These are phyloP conservation scores for Nicator chloris DNA, from an alignment of 2,113 vertebrate species.

Conservation along the genomic window DNA sequence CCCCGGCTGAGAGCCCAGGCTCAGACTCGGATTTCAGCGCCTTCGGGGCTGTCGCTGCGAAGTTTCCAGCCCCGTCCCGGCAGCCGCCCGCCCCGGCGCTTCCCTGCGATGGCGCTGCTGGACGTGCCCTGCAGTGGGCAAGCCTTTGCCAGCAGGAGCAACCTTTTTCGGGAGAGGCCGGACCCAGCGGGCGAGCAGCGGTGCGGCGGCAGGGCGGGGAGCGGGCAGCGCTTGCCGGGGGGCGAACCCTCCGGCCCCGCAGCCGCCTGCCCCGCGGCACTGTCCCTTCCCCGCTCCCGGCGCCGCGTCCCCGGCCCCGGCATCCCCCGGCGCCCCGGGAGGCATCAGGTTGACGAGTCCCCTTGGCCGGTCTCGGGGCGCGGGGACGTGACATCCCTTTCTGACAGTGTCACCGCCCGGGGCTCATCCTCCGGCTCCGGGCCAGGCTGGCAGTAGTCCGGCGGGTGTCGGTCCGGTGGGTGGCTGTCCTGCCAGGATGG, in stretches of 20 bases:
- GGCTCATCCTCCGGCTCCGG: background rate
- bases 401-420: background rate
- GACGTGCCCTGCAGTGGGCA: background rate
- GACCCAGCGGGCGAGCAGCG: background rate
- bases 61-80: background rate
- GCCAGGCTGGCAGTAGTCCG: background rate
- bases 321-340: background rate
- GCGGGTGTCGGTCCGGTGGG: background rate
- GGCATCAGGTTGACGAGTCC: background rate
- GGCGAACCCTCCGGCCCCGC: background rate
- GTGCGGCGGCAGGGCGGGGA: background rate
- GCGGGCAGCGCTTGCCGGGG: background rate
- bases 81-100: background rate
- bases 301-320: background rate
- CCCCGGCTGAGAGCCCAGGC: background rate
- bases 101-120: background rate
- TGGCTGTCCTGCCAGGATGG: constrained; percentile 72
- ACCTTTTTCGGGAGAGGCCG: background rate
- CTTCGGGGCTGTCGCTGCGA: background rate
- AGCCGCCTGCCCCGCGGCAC: background rate
- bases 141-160: background rate
- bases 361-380: background rate
- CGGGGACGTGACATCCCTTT: background rate
- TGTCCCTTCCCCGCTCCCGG: background rate
- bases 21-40: background rate